phyloP scores from a whole-genome alignment of 2,113 vertebrate genomes.

The Leucosticte australis region DNA sequence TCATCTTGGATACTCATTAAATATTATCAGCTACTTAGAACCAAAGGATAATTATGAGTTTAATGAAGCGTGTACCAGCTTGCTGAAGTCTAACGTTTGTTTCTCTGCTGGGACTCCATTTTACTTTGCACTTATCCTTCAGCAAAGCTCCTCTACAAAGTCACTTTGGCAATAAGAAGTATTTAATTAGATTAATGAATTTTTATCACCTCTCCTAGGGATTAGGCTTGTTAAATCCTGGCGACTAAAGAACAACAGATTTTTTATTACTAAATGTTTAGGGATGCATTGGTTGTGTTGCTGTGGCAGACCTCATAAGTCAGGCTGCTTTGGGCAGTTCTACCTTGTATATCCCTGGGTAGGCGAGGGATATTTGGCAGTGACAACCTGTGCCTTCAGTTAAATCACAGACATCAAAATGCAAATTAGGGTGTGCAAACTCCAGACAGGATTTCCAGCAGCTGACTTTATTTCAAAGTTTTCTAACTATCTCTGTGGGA shows the following conservation, averaged over 20 bases:
- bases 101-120: conserved; percentile 96
- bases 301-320: conserved; percentile 72
- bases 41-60: conserved; percentile 99
- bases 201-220: conserved; percentile 91
- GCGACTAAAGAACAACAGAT: conserved; percentile 95
- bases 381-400: conserved; percentile 82
- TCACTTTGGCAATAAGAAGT: conserved; percentile 98
- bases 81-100: conserved; percentile 88
- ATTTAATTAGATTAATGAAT: conserved; percentile 99
- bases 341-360: conserved; percentile 78
- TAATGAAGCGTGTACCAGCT: conserved; percentile 96
- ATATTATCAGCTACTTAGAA: conserved; percentile 98
- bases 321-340: conserved; percentile 84
- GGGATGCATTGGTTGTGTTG: conserved; percentile 72
- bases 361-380: conserved; percentile 77
- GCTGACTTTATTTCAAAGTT: conserved; percentile 73
- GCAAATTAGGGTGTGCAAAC: conserved; percentile 72
- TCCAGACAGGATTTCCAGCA: conserved; percentile 62
- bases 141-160: conserved; percentile 93
- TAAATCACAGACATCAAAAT: conserved; percentile 82
- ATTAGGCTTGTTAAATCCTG: conserved; percentile 89
- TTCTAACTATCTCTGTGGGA: conserved; percentile 44
- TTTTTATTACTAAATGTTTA: conserved; percentile 90
- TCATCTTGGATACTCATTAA: conserved; percentile 96
- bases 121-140: conserved; percentile 98